These are phyloP conservation scores for Channa striata DNA, from an alignment of 2,797 vertebrate species.

Conservation along the genomic window DNA sequence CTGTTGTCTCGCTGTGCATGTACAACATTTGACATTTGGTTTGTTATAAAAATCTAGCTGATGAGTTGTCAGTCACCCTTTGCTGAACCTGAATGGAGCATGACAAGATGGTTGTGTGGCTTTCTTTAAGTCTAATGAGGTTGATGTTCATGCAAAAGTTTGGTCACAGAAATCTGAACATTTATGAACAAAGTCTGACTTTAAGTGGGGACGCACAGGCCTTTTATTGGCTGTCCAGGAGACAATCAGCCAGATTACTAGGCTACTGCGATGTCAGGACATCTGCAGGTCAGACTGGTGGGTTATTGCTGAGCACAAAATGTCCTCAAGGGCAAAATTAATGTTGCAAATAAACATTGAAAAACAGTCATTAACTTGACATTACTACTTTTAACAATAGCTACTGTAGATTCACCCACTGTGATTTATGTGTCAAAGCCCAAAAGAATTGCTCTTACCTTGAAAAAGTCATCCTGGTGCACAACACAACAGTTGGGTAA, in stretches of 20 bases:
- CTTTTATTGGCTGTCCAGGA: slow-evolving; percentile 86
- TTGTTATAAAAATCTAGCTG: neutral
- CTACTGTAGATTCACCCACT: slow-evolving; percentile 37
- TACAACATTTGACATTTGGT: neutral
- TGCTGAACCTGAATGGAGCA: slow-evolving; percentile 23
- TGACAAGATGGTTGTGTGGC: slow-evolving; percentile 4
- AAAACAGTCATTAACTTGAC: slow-evolving; percentile 16
- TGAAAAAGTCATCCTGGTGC: slow-evolving; percentile 97
- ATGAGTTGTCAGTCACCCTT: neutral
- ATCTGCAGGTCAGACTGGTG: slow-evolving; percentile 72
- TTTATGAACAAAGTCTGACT: slow-evolving; percentile 57
- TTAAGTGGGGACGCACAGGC: slow-evolving; percentile 75
- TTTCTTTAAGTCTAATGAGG: slow-evolving; percentile 30
- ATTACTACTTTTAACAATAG: neutral
- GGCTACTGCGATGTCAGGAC: slow-evolving; percentile 77
- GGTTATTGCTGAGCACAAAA: slow-evolving; percentile 48
- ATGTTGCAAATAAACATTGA: slow-evolving; percentile 19
- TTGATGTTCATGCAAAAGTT: slow-evolving; percentile 22
- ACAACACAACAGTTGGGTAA: slow-evolving; percentile 96
- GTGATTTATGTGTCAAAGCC: neutral
- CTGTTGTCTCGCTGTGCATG: neutral
- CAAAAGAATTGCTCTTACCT: slow-evolving; percentile 82
- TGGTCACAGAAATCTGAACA: slow-evolving; percentile 31
- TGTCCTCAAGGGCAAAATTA: slow-evolving; percentile 38
- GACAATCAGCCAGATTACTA: slow-evolving; percentile 85